Conservation (phyloP, 1,140 invertebrate species). For the Zaprionus capensis region DNA sequence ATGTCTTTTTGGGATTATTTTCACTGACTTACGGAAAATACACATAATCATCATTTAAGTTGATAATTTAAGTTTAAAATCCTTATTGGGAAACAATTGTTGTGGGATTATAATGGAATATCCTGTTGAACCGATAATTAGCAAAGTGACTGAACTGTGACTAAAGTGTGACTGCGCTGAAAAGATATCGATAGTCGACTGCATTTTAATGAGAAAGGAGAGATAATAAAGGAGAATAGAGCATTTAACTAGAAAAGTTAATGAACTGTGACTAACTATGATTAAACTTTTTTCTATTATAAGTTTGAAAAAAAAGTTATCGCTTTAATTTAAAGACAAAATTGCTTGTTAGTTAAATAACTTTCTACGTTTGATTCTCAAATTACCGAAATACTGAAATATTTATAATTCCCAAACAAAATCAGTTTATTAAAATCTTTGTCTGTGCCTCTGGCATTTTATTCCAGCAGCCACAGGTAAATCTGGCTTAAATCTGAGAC, state of each 20-base stretch:
- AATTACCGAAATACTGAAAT: no score
- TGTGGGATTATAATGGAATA: neutral
- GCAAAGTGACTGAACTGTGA: no score
- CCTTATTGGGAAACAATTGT: neutral
- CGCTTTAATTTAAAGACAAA: neutral
- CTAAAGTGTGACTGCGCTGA: no score
- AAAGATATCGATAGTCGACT: no score
- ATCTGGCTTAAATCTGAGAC: neutral
- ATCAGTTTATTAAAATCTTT: neutral
- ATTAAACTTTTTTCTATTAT: neutral
- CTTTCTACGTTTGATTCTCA: no score
- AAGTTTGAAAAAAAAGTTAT: neutral
- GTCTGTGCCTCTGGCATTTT: neutral
- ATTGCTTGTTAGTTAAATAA: neutral
- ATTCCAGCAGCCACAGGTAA: neutral
- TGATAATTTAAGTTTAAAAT: neutral
- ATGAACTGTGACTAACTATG: neutral
- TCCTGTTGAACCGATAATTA: neutral
- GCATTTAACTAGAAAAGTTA: neutral
- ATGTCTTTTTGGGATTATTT: conserved; percentile 6
- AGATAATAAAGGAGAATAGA: no score
- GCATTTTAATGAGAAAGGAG: no score
- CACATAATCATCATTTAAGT: conserved; percentile 2
- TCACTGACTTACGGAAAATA: neutral
- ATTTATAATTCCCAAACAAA: no score